Evolutionary conservation across 2,113 vertebrate genomes (phyloP).

Genomic region (Patagioenas fasciata): DNA sequence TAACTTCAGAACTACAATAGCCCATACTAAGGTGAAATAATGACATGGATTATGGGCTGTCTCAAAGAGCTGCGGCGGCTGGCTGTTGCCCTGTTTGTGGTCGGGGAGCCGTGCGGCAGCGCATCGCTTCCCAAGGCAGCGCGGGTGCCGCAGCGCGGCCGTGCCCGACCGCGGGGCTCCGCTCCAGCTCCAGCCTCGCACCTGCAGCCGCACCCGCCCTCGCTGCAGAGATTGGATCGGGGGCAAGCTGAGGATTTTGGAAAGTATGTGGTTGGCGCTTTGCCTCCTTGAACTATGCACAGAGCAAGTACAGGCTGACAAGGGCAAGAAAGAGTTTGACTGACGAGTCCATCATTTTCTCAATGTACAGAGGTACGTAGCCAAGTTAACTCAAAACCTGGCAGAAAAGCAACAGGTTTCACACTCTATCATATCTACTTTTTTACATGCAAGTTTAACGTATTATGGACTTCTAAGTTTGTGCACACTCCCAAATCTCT

Average conservation of each 20-base stretch:
- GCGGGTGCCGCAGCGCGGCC: too few relatives aligned
- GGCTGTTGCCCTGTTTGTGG: too few relatives aligned
- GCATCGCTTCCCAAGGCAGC: too few relatives aligned
- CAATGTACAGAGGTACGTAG: neutral
- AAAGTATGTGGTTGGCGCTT: neutral
- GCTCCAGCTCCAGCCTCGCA: neutral
- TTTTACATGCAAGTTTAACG: neutral
- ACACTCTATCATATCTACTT: neutral
- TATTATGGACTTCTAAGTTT: neutral
- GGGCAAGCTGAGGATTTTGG: neutral
- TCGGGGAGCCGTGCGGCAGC: neutral
- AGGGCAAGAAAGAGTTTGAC: neutral
- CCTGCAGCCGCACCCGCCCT: neutral
- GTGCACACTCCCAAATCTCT: neutral
- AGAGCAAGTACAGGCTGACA: neutral
- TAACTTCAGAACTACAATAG: neutral
- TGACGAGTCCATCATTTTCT: neutral
- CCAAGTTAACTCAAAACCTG: neutral
- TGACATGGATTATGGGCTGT: neutral
- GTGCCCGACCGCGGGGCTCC: too few relatives aligned
- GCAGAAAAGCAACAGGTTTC: neutral
- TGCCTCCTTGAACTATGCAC: neutral
- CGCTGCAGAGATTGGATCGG: neutral
- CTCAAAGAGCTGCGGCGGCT: neutral
- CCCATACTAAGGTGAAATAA: neutral